Percentiles rank a stretch among this genome's conserved stretches.
phyloP scores from a whole-genome alignment of 1,140 invertebrate genomes.

The Littorina saxatilis region DNA sequence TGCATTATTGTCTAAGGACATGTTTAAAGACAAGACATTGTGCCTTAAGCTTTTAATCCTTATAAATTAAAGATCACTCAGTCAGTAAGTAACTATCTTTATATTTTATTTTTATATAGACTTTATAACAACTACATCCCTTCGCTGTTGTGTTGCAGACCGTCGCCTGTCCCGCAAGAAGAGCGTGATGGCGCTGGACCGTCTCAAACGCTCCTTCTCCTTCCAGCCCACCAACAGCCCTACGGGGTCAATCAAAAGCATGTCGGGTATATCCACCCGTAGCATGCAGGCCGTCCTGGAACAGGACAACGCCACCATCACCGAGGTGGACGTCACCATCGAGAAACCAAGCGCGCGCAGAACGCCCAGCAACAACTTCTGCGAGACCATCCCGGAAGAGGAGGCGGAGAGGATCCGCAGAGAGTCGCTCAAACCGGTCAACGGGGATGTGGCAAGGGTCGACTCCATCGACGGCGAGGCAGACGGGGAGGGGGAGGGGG shows the following conservation, averaged over 20 bases:
- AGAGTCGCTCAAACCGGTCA: constrained; percentile 37
- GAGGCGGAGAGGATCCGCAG: constrained; percentile 44
- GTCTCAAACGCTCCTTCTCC: constrained; percentile 53
- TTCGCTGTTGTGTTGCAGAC: constrained; percentile 45
- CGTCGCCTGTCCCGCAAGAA: constrained; percentile 52
- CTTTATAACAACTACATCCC: too few species aligned
- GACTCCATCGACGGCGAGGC: constrained; percentile 27
- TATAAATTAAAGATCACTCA: too few species aligned
- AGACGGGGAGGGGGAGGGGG: constrained; percentile 5
- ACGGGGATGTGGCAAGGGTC: constrained; percentile 10
- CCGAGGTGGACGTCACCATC: constrained; percentile 21
- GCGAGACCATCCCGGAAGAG: constrained; percentile 45
- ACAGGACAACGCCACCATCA: neutral
- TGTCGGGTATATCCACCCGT: neutral
- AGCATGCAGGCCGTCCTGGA: neutral
- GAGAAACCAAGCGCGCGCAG: constrained; percentile 40
- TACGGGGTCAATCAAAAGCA: constrained; percentile 12
- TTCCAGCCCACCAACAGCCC: constrained; percentile 43
- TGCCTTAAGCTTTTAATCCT: too few species aligned
- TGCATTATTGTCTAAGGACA: neutral
- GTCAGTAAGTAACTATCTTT: too few species aligned
- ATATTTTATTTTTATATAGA: too few species aligned
- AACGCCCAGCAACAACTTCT: constrained; percentile 38
- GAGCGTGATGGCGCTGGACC: constrained; percentile 50
- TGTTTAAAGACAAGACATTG: neutral